phyloP scores from a whole-genome alignment of 2,888 invertebrate species.

The Amblyjoppa fuscipennis region DNA sequence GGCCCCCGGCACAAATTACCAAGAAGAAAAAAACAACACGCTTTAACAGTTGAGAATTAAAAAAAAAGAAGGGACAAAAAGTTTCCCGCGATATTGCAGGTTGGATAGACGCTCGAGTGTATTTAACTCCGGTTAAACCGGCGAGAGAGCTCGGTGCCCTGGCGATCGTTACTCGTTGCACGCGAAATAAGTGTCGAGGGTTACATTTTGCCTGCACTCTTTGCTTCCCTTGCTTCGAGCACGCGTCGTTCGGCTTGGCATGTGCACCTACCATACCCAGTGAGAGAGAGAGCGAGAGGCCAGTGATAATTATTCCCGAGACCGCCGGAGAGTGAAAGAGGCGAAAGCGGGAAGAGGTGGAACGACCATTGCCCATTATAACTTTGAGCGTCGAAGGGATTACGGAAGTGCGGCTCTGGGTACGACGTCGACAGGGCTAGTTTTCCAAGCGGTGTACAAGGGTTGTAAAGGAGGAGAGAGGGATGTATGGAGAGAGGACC shows the following conservation, averaged over 20 bases:
- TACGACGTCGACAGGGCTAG: constrained; percentile 18
- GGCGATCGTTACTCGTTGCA: constrained; percentile 67
- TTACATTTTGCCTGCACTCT: constrained; percentile 60
- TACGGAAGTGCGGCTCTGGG: background rate
- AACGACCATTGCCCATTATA: constrained; percentile 15
- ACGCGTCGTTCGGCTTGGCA: constrained; percentile 34
- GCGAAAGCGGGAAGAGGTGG: constrained; percentile 6
- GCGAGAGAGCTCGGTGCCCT: constrained; percentile 26
- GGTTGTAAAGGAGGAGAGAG: constrained; percentile 12
- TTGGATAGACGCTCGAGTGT: constrained; percentile 34
- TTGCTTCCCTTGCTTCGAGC: constrained; percentile 21
- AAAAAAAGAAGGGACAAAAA: constrained; percentile 7
- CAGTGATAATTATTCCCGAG: constrained; percentile 57
- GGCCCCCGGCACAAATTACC: constrained; percentile 5
- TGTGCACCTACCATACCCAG: constrained; percentile 6
- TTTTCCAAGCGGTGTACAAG: constrained; percentile 1
- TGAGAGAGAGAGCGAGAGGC: constrained; percentile 1
- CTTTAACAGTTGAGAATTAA: background rate
- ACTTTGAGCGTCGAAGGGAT: constrained; percentile 26
- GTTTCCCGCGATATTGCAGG: constrained; percentile 42
- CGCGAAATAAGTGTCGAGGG: constrained; percentile 64
- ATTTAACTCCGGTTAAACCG: constrained; percentile 46
- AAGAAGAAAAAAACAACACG: constrained; percentile 3
- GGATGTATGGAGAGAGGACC: background rate
- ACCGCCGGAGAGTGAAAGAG: background rate